Evolutionary conservation across 1,140 invertebrate genomes (phyloP), one percentile per base, ranked within the genome.

Genomic region (Stegodyphus mimosarum): DNA sequence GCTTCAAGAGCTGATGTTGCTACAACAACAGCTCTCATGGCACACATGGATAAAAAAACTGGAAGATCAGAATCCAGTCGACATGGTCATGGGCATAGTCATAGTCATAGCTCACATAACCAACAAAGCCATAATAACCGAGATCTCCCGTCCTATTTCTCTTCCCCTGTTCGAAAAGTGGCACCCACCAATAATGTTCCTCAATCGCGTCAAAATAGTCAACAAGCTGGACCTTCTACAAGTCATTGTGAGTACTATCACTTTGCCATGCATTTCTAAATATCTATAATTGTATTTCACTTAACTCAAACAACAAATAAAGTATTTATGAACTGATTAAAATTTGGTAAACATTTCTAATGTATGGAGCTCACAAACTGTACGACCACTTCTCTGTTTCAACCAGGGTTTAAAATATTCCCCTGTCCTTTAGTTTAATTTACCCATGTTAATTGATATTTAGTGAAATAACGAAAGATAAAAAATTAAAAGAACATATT

Each of bases 61-160:
- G 79, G 80, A 18, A 52, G 86, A 51, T 84, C 80, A 6, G 80
- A 83, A 50, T 52, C 69, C 33, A 75, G 72, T 53, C 76, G 74
- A 15, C 72, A 76, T 13, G 79, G 79, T 52, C 80, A 85, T 55
- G 55, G 80, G 51, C 80, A 87, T 33, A 71, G 86, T n/a, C 84
- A 86, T 50, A 51, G 80, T 48, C 80, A 83, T 53, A 72, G 67
- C 15, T n/a, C 73, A 63, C 77, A 76, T 18, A 76, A 78, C n/a
- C 73, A 77, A 4, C 83, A 86, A 53, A 80, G 77, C 60, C 77
- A 80, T 48, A 77, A 73, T n/a, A 78, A 53, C 55, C 15, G 87
- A 55, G 87, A 87, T 67, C 66, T 87, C 69, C 87, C 87, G 51
- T 87, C 87, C 52, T 87, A 87, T 60, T 87, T 87, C 60, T 87